Base-by-base conservation (phyloP, 2,888 invertebrate species). In the Caenorhabditis virilis region DNA sequence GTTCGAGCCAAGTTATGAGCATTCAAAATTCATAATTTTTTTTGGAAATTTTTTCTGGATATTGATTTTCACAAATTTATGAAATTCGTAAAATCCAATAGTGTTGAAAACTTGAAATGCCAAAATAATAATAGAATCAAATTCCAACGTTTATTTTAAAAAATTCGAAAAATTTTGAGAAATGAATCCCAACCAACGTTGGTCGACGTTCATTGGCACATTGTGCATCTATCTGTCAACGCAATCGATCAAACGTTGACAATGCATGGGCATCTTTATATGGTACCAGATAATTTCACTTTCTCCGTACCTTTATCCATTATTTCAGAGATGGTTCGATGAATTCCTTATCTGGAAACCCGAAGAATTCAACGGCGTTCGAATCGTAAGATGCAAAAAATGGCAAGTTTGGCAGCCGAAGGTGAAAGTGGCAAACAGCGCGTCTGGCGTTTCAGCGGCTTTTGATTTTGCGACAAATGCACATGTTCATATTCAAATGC, bases 341-440 rank as follows among this genome's bases (percentile, higher is more conserved):
- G 78, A 82, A 52, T 48, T 66, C 26, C 74, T 80, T 5, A 71
- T 69, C 5, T 82, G 82, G 82, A 75, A 82, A 39, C 73, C 78
- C 16, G 59, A 72, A 9, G 64, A 70, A 4, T 82, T 66, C 69
- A 78, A 77, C 57, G 77, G 78, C 7, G 69, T 81, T n/a, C 59
- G 74, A 15, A 65, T 56, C 22, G 75, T 76, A 3, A 57, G 69
- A 33, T 69, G 67, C 38, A 77, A 74, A 25, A 76, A 76, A 55
- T 82, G 79, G 79, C 76, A 81, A 51, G 61, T 81, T 7, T 82
- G 82, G 80, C 68, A 74, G 42, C 82, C 80, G 27, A 76, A 76
- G 22, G 43, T 82, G 7, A 52, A 69, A 23, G 73, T 78, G 2
- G 73, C 78, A 2, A 82, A 82, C 58, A 78, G 78, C 38, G 71